phyloP scores from a whole-genome alignment of 2,113 vertebrate genomes.

The Lathamus discolor region DNA sequence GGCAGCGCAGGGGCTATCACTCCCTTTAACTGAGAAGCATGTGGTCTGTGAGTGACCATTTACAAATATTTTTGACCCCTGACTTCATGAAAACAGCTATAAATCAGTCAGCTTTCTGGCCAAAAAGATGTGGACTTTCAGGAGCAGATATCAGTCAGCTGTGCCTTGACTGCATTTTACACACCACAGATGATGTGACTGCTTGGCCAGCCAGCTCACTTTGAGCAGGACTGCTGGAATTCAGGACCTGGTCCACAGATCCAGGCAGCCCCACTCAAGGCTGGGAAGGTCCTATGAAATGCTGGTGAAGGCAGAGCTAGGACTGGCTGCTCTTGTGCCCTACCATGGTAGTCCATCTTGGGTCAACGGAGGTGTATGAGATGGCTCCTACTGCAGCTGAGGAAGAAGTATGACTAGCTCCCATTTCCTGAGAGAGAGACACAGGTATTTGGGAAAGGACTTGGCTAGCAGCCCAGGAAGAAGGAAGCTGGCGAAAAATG shows the following conservation, averaged over 20 bases:
- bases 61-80: not conserved
- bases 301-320: not conserved
- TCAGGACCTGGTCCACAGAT: not conserved
- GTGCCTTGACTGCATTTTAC: not conserved
- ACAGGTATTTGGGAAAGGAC: not conserved
- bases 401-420: not conserved
- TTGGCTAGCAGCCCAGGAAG: not conserved
- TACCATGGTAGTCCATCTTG: no score
- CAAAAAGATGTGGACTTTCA: not conserved
- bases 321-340: not conserved
- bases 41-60: not conserved
- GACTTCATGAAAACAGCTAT: not conserved
- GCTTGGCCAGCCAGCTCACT: not conserved
- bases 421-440: fast-evolving
- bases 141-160: not conserved
- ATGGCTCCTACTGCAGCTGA: not conserved
- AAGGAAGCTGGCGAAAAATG: not conserved
- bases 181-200: fast-evolving
- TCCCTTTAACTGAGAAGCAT: not conserved
- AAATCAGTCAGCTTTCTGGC: not conserved
- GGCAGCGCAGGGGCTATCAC: not conserved
- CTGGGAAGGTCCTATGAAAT: not conserved
- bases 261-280: not conserved
- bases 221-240: not conserved
- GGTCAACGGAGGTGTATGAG: not conserved